Percentiles rank a stretch among this genome's conserved stretches.
These are phyloP conservation scores for Toxotes jaculatrix DNA, from an alignment of 2,113 vertebrate genomes.

Conservation along the genomic window DNA sequence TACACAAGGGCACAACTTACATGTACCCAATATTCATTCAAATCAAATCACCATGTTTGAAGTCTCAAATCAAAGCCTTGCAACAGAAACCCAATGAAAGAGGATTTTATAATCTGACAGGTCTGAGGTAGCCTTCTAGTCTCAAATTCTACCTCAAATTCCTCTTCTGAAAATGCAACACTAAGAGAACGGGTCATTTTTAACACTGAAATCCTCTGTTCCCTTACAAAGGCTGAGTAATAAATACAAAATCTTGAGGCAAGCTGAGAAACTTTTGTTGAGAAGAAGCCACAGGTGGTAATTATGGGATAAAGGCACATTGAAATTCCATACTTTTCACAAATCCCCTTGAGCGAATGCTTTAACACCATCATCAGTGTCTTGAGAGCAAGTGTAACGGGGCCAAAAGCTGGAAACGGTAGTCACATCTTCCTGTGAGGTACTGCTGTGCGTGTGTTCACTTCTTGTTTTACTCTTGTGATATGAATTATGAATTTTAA, in stretches of 20 bases:
- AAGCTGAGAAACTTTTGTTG: background rate
- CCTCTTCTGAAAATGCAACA: background rate
- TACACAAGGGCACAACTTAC: background rate
- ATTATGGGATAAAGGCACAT: background rate
- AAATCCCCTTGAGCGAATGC: background rate
- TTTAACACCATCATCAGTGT: background rate
- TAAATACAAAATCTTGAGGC: background rate
- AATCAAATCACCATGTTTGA: conserved; percentile 6
- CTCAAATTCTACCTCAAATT: background rate
- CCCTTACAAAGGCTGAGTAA: background rate
- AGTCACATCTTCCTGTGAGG: background rate
- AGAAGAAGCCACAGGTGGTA: conserved; percentile 22
- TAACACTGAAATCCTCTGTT: background rate
- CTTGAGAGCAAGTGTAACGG: background rate
- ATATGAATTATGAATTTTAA: background rate
- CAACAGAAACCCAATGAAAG: background rate
- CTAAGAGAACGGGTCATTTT: background rate
- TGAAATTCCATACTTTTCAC: background rate
- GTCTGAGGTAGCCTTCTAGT: background rate
- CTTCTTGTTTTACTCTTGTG: background rate
- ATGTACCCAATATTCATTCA: conserved; percentile 28
- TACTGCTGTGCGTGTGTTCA: background rate
- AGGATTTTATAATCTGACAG: background rate
- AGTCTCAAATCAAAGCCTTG: background rate
- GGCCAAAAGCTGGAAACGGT: background rate